Evolutionary conservation across 2,797 vertebrate species (phyloP).

Genomic region (Taenioides sp.): DNA sequence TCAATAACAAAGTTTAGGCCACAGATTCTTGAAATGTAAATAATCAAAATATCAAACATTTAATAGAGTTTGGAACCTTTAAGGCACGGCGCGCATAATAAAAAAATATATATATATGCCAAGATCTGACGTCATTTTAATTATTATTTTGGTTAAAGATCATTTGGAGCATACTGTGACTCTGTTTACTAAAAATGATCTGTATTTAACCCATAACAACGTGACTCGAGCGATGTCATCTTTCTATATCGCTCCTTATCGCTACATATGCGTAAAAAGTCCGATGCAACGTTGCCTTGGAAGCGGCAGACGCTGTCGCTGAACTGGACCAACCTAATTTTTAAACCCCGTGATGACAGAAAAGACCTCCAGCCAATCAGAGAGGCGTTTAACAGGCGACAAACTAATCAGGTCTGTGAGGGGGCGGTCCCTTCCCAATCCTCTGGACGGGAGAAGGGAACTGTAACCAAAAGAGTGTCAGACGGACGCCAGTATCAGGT

Average conservation of each 20-base stretch:
- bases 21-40: not conserved
- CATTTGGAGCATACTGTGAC: too few relatives aligned
- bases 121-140: not conserved
- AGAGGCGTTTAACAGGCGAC: not conserved
- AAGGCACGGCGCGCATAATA: not conserved
- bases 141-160: not conserved
- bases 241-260: not conserved
- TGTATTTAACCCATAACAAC: not conserved
- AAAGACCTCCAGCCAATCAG: constrained; percentile 60
- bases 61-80: not conserved
- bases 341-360: constrained; percentile 54
- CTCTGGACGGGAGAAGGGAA: constrained; percentile 55
- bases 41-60: not conserved
- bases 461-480: constrained; percentile 52
- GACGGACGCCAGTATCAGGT: constrained; percentile 39
- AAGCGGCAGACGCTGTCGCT: constrained; percentile 73
- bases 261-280: constrained; percentile 17
- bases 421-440: constrained; percentile 56
- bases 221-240: not conserved
- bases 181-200: too few relatives aligned
- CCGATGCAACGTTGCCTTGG: constrained; percentile 73
- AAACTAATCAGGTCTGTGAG: constrained; percentile 50
- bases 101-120: not conserved
- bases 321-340: constrained; percentile 59
- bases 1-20: not conserved